Percentiles rank a stretch among this genome's conserved stretches.
These are phyloP conservation scores for Drosophila pegasa DNA, from an alignment of 2,888 invertebrate genomes.

Conservation along the genomic window DNA sequence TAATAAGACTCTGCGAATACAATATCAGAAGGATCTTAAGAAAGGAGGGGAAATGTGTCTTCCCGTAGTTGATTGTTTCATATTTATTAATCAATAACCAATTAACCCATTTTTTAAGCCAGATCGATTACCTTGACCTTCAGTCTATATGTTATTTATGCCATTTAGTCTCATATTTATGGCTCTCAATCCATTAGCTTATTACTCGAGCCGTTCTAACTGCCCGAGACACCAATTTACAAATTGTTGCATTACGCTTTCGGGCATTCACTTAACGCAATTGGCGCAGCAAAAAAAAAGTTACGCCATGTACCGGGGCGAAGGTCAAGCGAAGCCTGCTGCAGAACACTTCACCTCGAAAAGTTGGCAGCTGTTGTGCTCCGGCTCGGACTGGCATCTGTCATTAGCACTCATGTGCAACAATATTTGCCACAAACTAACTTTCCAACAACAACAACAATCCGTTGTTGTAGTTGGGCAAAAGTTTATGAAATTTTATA, in stretches of 20 bases:
- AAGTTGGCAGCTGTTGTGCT: constrained; percentile 21
- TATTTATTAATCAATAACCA: neutral
- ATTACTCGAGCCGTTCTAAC: neutral
- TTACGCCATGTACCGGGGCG: neutral
- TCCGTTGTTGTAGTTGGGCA: constrained; percentile 19
- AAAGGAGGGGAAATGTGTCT: too few species aligned
- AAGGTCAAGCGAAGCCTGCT: constrained; percentile 6
- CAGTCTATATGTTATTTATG: neutral
- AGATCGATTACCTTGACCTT: neutral
- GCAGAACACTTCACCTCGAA: constrained; percentile 28
- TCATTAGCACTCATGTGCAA: constrained; percentile 50
- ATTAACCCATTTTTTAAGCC: neutral
- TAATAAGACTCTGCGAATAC: too few species aligned
- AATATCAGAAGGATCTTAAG: too few species aligned
- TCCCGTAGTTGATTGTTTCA: too few species aligned
- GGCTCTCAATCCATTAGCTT: neutral
- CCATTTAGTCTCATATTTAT: neutral
- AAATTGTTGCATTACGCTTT: constrained; percentile 9
- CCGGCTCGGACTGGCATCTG: constrained; percentile 48
- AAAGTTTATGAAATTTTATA: constrained; percentile 48
- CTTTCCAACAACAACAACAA: constrained; percentile 21
- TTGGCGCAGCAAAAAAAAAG: constrained; percentile 7
- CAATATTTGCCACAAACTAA: constrained; percentile 44
- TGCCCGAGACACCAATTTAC: constrained; percentile 2
- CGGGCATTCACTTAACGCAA: constrained; percentile 23